Conservation (phyloP, 2,888 invertebrate genomes). For the Rotaria sp. region DNA sequence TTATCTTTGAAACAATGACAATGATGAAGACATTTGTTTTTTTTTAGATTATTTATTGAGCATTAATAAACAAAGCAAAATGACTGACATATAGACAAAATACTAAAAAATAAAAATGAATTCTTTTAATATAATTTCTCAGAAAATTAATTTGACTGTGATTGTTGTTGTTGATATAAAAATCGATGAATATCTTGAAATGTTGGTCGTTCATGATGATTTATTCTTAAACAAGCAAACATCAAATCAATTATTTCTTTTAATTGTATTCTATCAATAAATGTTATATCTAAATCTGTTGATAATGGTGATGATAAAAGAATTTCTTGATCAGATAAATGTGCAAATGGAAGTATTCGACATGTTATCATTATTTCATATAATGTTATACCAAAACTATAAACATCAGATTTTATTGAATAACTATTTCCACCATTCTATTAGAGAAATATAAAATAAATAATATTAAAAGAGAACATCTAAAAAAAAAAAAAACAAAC, state of each 20-base stretch:
- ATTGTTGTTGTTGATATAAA: conserved; percentile 57
- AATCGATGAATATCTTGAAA: conserved; percentile 81
- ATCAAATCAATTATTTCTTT: conserved; percentile 81
- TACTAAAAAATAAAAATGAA: not conserved
- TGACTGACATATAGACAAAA: conserved; percentile 13
- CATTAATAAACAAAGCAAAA: conserved; percentile 12
- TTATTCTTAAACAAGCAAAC: conserved; percentile 81
- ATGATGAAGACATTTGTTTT: not conserved
- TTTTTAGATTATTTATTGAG: not conserved
- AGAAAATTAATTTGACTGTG: not conserved
- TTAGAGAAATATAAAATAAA: not conserved
- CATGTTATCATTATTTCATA: conserved; percentile 77
- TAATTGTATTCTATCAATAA: not conserved
- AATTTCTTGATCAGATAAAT: conserved; percentile 68
- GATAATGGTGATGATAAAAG: not conserved
- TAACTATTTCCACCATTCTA: not conserved
- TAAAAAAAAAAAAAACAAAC: not conserved
- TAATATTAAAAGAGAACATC: not conserved
- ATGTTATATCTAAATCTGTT: not conserved
- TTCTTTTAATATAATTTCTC: not conserved
- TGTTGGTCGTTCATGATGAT: conserved; percentile 71
- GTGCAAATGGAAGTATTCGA: conserved; percentile 70
- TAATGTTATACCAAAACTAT: conserved; percentile 81
- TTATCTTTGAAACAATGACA: no score
- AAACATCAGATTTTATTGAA: conserved; percentile 74